These are phyloP conservation scores for Empis stercorea DNA, from an alignment of 2,888 invertebrate genomes.

Conservation along the genomic window DNA sequence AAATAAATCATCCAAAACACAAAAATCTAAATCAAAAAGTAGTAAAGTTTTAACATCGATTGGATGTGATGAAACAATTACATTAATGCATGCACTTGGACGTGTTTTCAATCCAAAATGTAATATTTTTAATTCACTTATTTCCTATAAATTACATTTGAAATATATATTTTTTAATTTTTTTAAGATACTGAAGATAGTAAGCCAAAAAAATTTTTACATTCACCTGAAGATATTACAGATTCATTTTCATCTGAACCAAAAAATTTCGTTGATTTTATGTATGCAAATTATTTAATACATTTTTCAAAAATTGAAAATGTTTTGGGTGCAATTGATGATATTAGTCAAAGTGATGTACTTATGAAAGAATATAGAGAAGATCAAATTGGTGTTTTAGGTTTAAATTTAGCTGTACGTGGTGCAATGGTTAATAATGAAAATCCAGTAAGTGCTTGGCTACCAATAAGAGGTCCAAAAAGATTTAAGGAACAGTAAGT, in stretches of 20 bases:
- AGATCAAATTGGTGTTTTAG: conserved; percentile 33
- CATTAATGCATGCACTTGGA: conserved; percentile 62
- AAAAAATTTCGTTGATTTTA: conserved; percentile 49
- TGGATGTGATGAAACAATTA: conserved; percentile 55
- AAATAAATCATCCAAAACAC: neutral
- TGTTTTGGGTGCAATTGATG: conserved; percentile 45
- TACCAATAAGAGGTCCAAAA: conserved; percentile 48
- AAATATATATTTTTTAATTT: too few species aligned
- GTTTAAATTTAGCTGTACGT: conserved; percentile 49
- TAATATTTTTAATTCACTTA: conserved; percentile 23
- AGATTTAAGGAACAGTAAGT: neutral
- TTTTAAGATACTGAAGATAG: conserved; percentile 30
- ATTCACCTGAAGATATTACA: conserved; percentile 51
- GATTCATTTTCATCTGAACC: conserved; percentile 56
- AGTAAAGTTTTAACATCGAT: conserved; percentile 39
- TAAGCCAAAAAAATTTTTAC: conserved; percentile 39
- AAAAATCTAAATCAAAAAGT: conserved; percentile 14
- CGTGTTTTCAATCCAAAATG: conserved; percentile 66
- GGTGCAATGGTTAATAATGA: conserved; percentile 61
- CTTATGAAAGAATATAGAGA: conserved; percentile 53
- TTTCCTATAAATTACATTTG: too few species aligned
- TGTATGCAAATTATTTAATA: conserved; percentile 61
- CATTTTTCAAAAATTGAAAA: conserved; percentile 57
- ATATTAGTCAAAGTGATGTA: conserved; percentile 56
- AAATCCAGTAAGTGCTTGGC: conserved; percentile 57